Conservation (phyloP, 2,888 invertebrate species). For the Automeris io region DNA sequence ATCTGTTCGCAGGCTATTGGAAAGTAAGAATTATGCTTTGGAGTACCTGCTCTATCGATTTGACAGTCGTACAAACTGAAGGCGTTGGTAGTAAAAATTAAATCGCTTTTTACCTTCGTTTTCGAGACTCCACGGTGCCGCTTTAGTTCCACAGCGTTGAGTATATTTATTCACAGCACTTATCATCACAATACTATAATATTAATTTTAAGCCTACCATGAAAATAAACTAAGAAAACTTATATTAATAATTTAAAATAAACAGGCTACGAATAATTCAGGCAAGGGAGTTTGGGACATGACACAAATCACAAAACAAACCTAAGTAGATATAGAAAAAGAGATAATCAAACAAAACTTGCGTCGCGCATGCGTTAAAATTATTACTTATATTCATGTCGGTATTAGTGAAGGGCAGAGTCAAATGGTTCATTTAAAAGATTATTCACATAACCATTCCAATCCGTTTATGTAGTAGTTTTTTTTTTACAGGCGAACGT, state of each 20-base stretch:
- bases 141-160: slow-evolving; percentile 72
- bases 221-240: slow-evolving; percentile 43
- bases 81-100: slow-evolving; percentile 58
- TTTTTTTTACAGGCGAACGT: too few species aligned
- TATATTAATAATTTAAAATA: slow-evolving; percentile 57
- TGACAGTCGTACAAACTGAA: slow-evolving; percentile 18
- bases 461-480: too few species aligned
- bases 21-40: neutral
- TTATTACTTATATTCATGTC: too few species aligned
- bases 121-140: slow-evolving; percentile 79
- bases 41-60: neutral
- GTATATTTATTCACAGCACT: slow-evolving; percentile 75
- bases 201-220: slow-evolving; percentile 58
- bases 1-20: neutral
- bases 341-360: slow-evolving; percentile 48
- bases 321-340: slow-evolving; percentile 71
- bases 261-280: slow-evolving; percentile 57
- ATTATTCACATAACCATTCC: too few species aligned
- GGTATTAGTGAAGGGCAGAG: slow-evolving; percentile 18
- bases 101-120: slow-evolving; percentile 73
- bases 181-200: slow-evolving; percentile 73
- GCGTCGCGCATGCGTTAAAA: slow-evolving; percentile 67
- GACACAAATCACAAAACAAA: slow-evolving; percentile 72
- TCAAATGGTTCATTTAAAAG: too few species aligned
- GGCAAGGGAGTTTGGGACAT: slow-evolving; percentile 59